These are phyloP conservation scores for Toxonevra muliebris DNA, from an alignment of 2,888 invertebrate species.

Conservation along the genomic window DNA sequence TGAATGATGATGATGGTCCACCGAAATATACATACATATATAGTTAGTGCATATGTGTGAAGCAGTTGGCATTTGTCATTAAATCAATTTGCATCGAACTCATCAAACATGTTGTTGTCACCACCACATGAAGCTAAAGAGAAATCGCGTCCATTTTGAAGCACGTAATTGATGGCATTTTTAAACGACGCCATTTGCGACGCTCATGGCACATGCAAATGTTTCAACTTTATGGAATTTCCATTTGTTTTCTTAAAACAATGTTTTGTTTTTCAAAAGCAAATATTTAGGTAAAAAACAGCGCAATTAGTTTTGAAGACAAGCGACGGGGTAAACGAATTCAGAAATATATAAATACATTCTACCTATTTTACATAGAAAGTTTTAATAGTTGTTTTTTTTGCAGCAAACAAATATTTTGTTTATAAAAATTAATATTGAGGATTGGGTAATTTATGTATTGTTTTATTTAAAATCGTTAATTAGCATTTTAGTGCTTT, in stretches of 20 bases:
- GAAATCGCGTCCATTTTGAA: slow-evolving; percentile 7
- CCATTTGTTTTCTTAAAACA: too few relatives aligned
- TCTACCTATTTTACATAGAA: too few relatives aligned
- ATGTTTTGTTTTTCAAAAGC: too few relatives aligned
- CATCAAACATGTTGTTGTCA: not conserved
- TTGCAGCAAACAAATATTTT: too few relatives aligned
- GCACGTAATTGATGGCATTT: not conserved
- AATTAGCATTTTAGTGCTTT: too few relatives aligned
- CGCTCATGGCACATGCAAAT: too few relatives aligned
- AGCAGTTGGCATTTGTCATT: slow-evolving; percentile 19
- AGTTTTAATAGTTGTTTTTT: too few relatives aligned
- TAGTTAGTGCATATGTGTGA: not conserved
- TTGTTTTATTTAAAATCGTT: too few relatives aligned
- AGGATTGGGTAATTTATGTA: too few relatives aligned
- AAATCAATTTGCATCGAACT: slow-evolving; percentile 20
- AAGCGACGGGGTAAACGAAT: slow-evolving; percentile 17
- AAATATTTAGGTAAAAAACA: slow-evolving; percentile 15
- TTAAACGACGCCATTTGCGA: not conserved
- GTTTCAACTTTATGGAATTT: too few relatives aligned
- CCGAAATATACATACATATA: not conserved
- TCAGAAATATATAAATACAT: too few relatives aligned
- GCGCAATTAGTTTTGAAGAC: slow-evolving; percentile 27
- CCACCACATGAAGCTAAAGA: not conserved
- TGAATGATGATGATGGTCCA: not conserved
- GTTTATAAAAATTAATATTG: too few relatives aligned